Base-by-base conservation (phyloP, 2,113 vertebrate species). In the Oryzias celebensis region DNA sequence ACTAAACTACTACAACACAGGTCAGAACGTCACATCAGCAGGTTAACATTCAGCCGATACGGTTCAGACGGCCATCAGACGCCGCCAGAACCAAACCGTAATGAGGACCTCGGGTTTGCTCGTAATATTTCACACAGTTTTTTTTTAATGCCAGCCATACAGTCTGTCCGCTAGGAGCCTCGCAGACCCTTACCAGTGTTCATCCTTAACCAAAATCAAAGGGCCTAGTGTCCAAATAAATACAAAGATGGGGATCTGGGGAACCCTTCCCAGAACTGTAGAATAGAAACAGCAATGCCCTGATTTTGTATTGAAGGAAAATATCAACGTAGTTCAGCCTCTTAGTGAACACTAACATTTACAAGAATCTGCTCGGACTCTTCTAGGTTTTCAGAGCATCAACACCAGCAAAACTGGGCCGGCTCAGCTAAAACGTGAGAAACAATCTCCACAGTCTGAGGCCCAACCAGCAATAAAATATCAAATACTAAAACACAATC, bases 31-130 rank as follows among this genome's bases (percentile, higher is more conserved):
- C 87, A 87, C 86, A 90, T 87, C 81, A 82, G 83, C 75, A 68
- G 83, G 84, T 86, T 82, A 85, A 86, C 82, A 85, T 77, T 85
- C 85, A 89, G 88, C 87, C 86, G 86, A 88, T 83, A 89, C 84
- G 88, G 84, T 81, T 85, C 69, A 70, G 77, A 71, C 65, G 66
- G 82, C 77, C 63, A 78, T 77, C 68, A 65, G 65, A 78, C 65
- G 64, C 66, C 56, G 52, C 81, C 77, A 31, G 61, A 64, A 63
- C 61, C 62, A 48, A 71, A 77, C 49, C 49, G 70, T 64, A 26
- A 72, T 47, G 23, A 57, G 44, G 36, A 50, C 23, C 22, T 54
- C 51, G 1, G 31, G 68, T 51, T 65, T 66, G 45, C 48, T 36
- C 51, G 47, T 52, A 18, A n/a, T 58, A 49, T 52, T 52, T 61